These are phyloP conservation scores for Peromyscus californicus DNA, from an alignment of 2,113 vertebrate species.

Conservation along the genomic window DNA sequence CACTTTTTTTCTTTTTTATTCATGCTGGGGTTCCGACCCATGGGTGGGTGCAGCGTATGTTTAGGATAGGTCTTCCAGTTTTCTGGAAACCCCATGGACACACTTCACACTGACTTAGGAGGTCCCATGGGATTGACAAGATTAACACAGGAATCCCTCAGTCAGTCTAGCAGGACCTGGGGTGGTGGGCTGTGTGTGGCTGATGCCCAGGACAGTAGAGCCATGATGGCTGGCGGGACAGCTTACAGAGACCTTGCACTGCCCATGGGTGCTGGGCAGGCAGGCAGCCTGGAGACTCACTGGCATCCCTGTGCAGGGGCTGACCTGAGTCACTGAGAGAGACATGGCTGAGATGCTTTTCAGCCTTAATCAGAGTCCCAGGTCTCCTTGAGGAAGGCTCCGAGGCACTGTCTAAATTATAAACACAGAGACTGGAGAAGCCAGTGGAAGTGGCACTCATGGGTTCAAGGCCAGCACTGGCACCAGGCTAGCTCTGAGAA, in stretches of 20 bases:
- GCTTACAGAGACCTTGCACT: not conserved
- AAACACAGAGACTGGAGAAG: not conserved
- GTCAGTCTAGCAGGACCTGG: not conserved
- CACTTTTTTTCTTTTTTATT: not conserved
- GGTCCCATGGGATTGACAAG: not conserved
- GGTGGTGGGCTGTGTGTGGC: not conserved
- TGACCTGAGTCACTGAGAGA: not conserved
- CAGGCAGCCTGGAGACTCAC: not conserved
- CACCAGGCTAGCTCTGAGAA: not conserved
- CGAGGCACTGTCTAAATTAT: not conserved
- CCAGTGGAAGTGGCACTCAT: no score
- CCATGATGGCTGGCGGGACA: rapidly evolving
- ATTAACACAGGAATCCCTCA: not conserved
- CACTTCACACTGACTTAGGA: not conserved
- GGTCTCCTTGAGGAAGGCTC: not conserved
- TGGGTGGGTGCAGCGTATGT: not conserved
- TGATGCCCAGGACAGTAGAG: not conserved
- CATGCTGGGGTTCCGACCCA: not conserved
- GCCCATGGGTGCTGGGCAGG: not conserved
- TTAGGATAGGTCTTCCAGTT: not conserved
- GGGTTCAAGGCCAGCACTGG: not conserved
- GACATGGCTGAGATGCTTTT: not conserved
- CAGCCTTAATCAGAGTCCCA: not conserved
- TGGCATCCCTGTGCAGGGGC: not conserved
- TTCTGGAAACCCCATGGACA: not conserved